Evolutionary conservation across 35 echinoderm and acorn worm genomes (phyloP), one percentile per base, ranked within the genome.

Genomic region (Amphiura filiformis): DNA sequence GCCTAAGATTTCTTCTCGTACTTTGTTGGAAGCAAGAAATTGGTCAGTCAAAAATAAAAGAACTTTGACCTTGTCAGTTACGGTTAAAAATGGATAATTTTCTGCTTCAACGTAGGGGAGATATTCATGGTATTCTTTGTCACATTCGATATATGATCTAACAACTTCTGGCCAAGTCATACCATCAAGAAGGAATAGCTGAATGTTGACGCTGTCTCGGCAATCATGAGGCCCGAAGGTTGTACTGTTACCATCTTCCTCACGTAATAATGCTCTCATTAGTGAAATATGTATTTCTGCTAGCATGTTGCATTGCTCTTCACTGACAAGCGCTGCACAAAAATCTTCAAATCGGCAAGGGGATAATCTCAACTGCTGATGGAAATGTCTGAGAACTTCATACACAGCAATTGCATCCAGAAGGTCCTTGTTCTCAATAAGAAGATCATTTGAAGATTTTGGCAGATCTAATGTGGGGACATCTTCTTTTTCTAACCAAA

Each of bases 301-400:
- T 0, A 98, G 65, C 37, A 98, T 78, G 17, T 81, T 78, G 76
- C 96, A 98, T 86, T 98, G 96, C 82, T 98, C 96, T 32, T 98
- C 92, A 84, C 96, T 98, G 38, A 76, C 52, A 31, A 98, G 65
- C 5, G 96, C 96, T 47, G 96, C 96, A 84, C 96, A 98, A 84
- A 98, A 98, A 84, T 98, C 96, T 78, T 98, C 96, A 92, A 98
- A 92, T 15, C 96, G 92, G 76, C 92, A 98, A 35, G 96, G 92
- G 7, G 96, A 94, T 34, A 98, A 83, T 39, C 96, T 80, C 12
- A 98, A 65, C 76, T 98, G 96, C 13, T 94, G 90, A 76, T 76
- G 85, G 77, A 98, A 98, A 83, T 98, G 96, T 40, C 96, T 38
- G 35, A 98, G 80, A 23, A 92, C 92, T 78, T 98, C 96, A 84